Evolutionary conservation across 2,797 vertebrate species (phyloP).

Genomic region (Sebastes diaconus): DNA sequence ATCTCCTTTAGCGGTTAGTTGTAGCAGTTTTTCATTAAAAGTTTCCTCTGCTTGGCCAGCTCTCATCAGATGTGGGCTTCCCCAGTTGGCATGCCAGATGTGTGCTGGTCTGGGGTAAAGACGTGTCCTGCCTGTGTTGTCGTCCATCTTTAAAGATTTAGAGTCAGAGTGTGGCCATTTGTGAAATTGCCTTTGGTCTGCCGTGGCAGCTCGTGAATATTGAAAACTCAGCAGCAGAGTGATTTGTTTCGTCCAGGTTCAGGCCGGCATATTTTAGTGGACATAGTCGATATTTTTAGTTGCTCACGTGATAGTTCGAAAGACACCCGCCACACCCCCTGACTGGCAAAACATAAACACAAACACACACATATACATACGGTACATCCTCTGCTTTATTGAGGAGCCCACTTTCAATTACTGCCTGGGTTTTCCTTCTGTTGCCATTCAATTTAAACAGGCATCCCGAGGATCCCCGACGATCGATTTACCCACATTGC

Average conservation of each 20-base stretch:
- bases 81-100: conserved; percentile 10
- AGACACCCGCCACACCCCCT: conserved; percentile 5
- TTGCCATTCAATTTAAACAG: conserved; percentile 55
- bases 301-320: conserved; percentile 6
- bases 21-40: not conserved
- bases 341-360: conserved; percentile 21
- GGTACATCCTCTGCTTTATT: conserved; percentile 29
- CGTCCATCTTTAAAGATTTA: conserved; percentile 69
- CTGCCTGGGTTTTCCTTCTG: conserved; percentile 42
- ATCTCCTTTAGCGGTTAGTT: not conserved
- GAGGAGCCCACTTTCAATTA: conserved; percentile 64
- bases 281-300: conserved; percentile 26
- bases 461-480: conserved; percentile 21
- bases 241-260: conserved; percentile 56
- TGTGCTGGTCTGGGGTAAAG: conserved; percentile 13
- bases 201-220: conserved; percentile 64
- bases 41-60: not conserved
- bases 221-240: conserved; percentile 52
- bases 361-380: conserved; percentile 9
- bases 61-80: conserved; percentile 7
- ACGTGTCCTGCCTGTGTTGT: conserved; percentile 38
- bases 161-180: conserved; percentile 73
- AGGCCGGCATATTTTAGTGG: conserved; percentile 27
- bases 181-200: conserved; percentile 72
- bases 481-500: conserved; percentile 61